A percentile compares a stretch with the other conserved stretches of the same genome.
These are phyloP conservation scores for Muscicapa adusta DNA, from an alignment of 2,113 vertebrate genomes.

Conservation along the genomic window DNA sequence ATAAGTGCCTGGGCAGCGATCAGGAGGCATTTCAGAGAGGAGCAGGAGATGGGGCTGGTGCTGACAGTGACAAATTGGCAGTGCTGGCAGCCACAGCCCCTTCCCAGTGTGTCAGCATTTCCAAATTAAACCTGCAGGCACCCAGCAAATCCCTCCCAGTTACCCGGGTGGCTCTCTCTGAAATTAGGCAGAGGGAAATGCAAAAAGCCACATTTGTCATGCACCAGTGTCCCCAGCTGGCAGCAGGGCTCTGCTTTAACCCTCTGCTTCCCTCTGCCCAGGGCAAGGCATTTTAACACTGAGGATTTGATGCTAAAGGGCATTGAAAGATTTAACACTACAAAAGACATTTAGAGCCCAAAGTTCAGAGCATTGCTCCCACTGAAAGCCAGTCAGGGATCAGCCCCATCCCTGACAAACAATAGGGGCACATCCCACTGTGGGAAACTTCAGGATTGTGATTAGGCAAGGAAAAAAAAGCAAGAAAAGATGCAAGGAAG, in stretches of 20 bases:
- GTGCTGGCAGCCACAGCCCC: conserved; percentile 32
- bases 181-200: background rate
- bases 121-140: conserved; percentile 33
- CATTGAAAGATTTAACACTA: background rate
- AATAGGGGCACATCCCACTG: background rate
- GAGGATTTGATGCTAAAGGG: background rate
- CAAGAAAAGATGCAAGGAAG: accelerated
- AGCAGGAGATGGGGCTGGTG: background rate
- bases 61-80: conserved; percentile 51
- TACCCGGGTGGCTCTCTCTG: background rate
- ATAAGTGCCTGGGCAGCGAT: background rate
- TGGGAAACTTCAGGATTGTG: background rate
- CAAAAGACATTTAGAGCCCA: background rate
- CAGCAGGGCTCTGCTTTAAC: background rate
- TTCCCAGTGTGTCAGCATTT: conserved; percentile 53
- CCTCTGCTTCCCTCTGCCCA: background rate
- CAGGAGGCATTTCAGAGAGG: conserved; percentile 45
- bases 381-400: background rate
- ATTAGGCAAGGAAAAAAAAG: background rate
- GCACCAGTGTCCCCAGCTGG: conserved; percentile 1
- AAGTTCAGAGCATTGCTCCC: background rate
- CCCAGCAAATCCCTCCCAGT: conserved; percentile 16
- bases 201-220: background rate
- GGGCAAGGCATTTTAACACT: accelerated
- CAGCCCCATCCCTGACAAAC: background rate